Conservation (phyloP, 2,797 vertebrate genomes). For the Carcharodon carcharias region DNA sequence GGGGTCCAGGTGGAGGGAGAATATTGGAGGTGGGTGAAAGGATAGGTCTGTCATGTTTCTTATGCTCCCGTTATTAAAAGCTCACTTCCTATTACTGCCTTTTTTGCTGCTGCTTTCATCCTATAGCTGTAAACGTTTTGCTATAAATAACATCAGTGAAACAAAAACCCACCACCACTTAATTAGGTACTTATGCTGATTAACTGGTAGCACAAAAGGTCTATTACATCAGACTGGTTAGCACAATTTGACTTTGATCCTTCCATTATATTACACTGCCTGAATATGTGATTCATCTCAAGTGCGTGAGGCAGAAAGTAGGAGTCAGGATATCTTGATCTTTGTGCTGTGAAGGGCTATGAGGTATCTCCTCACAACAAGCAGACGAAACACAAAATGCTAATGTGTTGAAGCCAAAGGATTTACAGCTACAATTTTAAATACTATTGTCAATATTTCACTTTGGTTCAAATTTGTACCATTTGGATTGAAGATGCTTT, state of each 20-base stretch:
- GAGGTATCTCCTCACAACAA: background rate
- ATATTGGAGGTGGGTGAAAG: no score
- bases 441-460: background rate
- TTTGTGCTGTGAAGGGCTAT: background rate
- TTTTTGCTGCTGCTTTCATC: background rate
- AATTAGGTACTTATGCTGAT: constrained; percentile 30
- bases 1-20: no score
- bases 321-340: background rate
- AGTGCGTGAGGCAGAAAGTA: background rate
- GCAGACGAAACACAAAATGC: background rate
- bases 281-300: background rate
- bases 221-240: constrained; percentile 14
- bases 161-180: background rate
- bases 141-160: constrained; percentile 23
- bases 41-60: background rate
- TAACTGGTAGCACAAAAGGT: constrained; percentile 29
- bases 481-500: background rate
- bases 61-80: constrained; percentile 15
- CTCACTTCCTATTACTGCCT: background rate
- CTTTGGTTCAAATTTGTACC: no score
- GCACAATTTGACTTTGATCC: constrained; percentile 2
- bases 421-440: constrained; percentile 21
- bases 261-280: background rate
- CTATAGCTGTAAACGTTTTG: constrained; percentile 18
- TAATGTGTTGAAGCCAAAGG: background rate